Conservation (phyloP, 2,888 invertebrate genomes). For the Criorhina ranunculi region DNA sequence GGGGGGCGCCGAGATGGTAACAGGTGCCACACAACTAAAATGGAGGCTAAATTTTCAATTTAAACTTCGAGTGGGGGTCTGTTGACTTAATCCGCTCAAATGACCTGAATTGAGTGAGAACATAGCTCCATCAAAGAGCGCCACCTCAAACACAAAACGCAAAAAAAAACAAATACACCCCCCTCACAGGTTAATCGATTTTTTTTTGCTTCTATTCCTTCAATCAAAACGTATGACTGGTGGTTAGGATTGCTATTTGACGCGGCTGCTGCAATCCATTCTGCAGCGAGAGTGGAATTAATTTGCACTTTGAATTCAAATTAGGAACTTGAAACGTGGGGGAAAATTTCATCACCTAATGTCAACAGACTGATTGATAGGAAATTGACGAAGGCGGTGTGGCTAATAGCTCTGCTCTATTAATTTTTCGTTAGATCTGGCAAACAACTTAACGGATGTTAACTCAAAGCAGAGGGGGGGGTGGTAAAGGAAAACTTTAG, state of each 20-base stretch:
- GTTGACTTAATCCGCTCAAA: conserved; percentile 55
- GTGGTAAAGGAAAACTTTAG: neutral
- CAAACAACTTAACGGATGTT: neutral
- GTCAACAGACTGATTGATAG: conserved; percentile 56
- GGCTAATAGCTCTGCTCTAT: conserved; percentile 30
- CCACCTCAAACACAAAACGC: too few species aligned
- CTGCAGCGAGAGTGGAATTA: conserved; percentile 21
- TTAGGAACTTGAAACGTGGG: conserved; percentile 21
- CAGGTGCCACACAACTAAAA: conserved; percentile 33
- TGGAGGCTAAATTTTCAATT: conserved; percentile 36
- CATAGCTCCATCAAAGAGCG: conserved; percentile 22
- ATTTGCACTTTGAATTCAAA: conserved; percentile 43
- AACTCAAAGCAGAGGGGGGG: neutral
- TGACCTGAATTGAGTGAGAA: conserved; percentile 36
- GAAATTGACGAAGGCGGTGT: conserved; percentile 17
- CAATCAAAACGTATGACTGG: conserved; percentile 8
- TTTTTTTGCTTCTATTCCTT: conserved; percentile 28
- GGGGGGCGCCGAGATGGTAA: conserved; percentile 13
- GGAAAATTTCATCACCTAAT: conserved; percentile 45
- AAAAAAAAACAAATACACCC: too few species aligned
- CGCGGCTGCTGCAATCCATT: conserved; percentile 10
- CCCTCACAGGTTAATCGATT: conserved; percentile 66
- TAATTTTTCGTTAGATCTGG: conserved; percentile 18
- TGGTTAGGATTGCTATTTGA: conserved; percentile 11
- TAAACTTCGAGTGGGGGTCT: conserved; percentile 37